Evolutionary conservation across 2,113 vertebrate species (phyloP), one percentile per base, ranked within the genome.

Genomic region (Tychaedon coryphoeus): DNA sequence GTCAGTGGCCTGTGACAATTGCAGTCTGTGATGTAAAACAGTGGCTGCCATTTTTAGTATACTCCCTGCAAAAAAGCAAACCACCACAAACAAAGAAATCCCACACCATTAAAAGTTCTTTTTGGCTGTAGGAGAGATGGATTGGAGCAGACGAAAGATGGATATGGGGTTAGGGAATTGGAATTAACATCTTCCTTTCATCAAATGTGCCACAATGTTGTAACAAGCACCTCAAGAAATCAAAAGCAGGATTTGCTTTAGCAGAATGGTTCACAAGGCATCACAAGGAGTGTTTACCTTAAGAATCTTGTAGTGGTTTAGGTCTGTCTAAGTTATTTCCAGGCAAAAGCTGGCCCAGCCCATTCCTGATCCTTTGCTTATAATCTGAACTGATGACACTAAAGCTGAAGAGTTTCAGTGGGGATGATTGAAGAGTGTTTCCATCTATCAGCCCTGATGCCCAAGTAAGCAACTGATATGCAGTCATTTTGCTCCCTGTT

Each of bases 1-100:
- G 94, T 91, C 84, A 91, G 82, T 79, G 85, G 82, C 51, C 86
- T 90, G 88, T 94, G 87, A 84, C 56, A 81, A 78, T 2, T 93
- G 57, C 76, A 50, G 76, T 40, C 34, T 42, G 50, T 92, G 77
- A 62, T 79, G 51, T 64, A 92, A 74, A 91, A 86, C 3, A 0
- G 31, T 93, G 73, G 60, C 58, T 93, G 75, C 72, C 86, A 66
- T 91, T 86, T 83, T 65, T 92, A 45, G 19, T 58, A 40, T 17
- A 92, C 14, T 25, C 2, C 3, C 22, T 42, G n/a, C 36, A n/a
- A 33, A 74, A 88, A 73, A 47, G 43, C 31, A 74, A n/a, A 45
- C 28, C 19, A 58, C 9, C 10, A 3, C 33, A 53, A 54, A 31
- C 20, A 51, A 53, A 19, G 20, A 8, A 42, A 42, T 9, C 15